Evolutionary conservation across 2,888 invertebrate genomes (phyloP).

Genomic region (Glaucopsyche alexis): DNA sequence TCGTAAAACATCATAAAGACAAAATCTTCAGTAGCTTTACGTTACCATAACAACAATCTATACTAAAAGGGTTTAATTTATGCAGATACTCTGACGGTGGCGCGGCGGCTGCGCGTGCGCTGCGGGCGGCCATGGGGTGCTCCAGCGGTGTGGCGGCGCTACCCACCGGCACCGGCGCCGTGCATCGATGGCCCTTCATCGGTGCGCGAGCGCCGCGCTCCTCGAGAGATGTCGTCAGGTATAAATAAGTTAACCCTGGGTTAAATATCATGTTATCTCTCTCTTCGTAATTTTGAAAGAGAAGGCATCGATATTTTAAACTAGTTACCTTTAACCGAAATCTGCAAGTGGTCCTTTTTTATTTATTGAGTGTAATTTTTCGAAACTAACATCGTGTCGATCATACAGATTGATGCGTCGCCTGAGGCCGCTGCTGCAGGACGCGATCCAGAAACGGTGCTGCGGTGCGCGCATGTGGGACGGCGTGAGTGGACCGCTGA

Average conservation of each 20-base stretch:
- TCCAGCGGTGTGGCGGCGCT: not conserved
- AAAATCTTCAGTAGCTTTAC: no score
- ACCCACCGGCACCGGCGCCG: slow-evolving; percentile 71
- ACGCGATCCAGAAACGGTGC: slow-evolving; percentile 96
- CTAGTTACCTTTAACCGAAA: no score
- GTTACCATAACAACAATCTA: not conserved
- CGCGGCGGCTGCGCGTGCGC: slow-evolving; percentile 51
- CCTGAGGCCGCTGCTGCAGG: slow-evolving; percentile 94
- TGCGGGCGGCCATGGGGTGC: slow-evolving; percentile 30
- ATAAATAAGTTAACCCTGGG: slow-evolving; percentile 9
- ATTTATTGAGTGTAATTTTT: not conserved
- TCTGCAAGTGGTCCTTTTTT: not conserved
- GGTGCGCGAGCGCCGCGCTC: slow-evolving; percentile 91
- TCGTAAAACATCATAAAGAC: no score
- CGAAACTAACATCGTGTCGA: not conserved
- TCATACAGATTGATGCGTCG: slow-evolving; percentile 88
- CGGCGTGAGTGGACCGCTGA: slow-evolving; percentile 97
- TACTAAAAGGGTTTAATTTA: not conserved
- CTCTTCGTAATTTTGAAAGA: no score
- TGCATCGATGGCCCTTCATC: slow-evolving; percentile 94
- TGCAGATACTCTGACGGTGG: slow-evolving; percentile 88
- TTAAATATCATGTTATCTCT: no score
- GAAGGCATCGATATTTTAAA: no score
- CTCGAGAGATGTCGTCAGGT: slow-evolving; percentile 89
- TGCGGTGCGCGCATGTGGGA: slow-evolving; percentile 94